Percentiles rank a stretch among this genome's conserved stretches.
Evolutionary conservation across 37 sponge, comb jelly and placozoan species (phyloP).

Genomic region (Trichoplax adhaerens): DNA sequence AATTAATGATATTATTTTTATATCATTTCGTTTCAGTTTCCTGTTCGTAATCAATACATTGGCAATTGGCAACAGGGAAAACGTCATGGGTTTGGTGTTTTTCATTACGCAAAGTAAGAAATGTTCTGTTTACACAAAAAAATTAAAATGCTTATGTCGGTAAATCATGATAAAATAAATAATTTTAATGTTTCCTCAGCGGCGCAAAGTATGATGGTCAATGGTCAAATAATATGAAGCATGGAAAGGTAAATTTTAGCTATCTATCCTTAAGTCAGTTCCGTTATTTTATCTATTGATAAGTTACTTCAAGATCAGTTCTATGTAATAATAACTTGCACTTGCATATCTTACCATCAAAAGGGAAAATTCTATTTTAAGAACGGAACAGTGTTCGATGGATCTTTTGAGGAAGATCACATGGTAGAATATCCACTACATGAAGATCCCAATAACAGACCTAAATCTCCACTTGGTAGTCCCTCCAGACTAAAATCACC

Average conservation of each 20-base stretch:
- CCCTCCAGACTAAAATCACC: slow-evolving; percentile 32
- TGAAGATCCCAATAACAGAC: neutral
- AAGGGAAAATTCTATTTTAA: slow-evolving; percentile 35
- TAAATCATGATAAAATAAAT: neutral
- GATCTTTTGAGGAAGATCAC: slow-evolving; percentile 37
- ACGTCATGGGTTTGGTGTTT: slow-evolving; percentile 55
- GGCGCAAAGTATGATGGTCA: slow-evolving; percentile 61
- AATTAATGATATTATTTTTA: neutral
- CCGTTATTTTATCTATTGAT: no score
- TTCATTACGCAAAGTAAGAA: slow-evolving; percentile 68
- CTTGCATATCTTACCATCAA: no score
- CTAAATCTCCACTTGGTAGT: neutral
- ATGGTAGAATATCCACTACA: slow-evolving; percentile 5
- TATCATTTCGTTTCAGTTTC: slow-evolving; percentile 24
- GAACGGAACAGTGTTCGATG: slow-evolving; percentile 42
- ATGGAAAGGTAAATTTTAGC: slow-evolving; percentile 17
- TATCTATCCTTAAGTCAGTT: no score
- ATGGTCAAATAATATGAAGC: slow-evolving; percentile 56
- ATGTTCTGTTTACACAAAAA: neutral
- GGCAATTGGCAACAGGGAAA: slow-evolving; percentile 44
- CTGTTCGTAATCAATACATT: slow-evolving; percentile 41
- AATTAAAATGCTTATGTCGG: neutral
- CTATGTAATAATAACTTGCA: no score
- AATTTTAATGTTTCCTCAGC: slow-evolving; percentile 9
- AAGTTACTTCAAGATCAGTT: no score